Conservation (phyloP, 1,140 invertebrate genomes). For the Vollenhovia emeryi region DNA sequence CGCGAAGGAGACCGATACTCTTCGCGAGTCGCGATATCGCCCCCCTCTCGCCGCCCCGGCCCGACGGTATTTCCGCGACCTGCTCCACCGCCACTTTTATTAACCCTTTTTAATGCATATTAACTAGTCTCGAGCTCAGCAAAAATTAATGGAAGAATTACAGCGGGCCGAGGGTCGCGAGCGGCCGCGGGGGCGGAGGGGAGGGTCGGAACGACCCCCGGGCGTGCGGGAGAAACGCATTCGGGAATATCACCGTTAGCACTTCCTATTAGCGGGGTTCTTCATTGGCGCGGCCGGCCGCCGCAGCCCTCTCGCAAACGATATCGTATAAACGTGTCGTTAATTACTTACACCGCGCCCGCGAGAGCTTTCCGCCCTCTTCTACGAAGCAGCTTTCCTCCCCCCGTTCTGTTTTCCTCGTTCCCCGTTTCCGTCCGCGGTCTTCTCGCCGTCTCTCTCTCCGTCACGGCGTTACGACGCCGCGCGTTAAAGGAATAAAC, state of each 20-base stretch:
- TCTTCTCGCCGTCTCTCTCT: slow-evolving; percentile 65
- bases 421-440: slow-evolving; percentile 51
- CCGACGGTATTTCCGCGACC: slow-evolving; percentile 34
- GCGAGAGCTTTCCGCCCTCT: slow-evolving; percentile 54
- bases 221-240: slow-evolving; percentile 72
- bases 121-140: slow-evolving; percentile 83
- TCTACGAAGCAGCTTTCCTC: background rate
- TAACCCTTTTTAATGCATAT: slow-evolving; percentile 81
- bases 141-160: slow-evolving; percentile 84
- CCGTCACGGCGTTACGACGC: slow-evolving; percentile 64
- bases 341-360: slow-evolving; percentile 82
- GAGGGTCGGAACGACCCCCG: slow-evolving; percentile 48
- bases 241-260: slow-evolving; percentile 83
- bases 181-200: slow-evolving; percentile 22
- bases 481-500: slow-evolving; percentile 59
- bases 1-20: slow-evolving; percentile 18
- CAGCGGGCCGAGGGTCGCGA: slow-evolving; percentile 67
- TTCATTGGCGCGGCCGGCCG: slow-evolving; percentile 78
- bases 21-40: slow-evolving; percentile 4
- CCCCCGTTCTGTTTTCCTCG: slow-evolving; percentile 40
- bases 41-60: background rate
- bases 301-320: slow-evolving; percentile 76
- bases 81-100: slow-evolving; percentile 64
- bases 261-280: slow-evolving; percentile 83
- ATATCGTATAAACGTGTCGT: slow-evolving; percentile 84